These are phyloP conservation scores for Dicyrtomina minuta DNA, from an alignment of 2,888 invertebrate species.

Conservation along the genomic window DNA sequence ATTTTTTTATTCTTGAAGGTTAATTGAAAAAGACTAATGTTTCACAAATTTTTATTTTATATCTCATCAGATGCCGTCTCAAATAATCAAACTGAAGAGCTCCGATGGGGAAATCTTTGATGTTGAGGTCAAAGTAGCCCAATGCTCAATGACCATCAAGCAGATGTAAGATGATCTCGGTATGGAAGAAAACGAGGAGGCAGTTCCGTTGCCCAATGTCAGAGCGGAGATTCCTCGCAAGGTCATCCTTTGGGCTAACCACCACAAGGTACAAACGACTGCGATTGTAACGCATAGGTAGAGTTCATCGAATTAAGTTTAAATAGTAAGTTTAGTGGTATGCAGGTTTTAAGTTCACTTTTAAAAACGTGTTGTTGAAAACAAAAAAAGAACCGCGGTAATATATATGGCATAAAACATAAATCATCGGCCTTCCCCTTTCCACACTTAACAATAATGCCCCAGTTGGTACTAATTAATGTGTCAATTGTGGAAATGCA, in stretches of 20 bases:
- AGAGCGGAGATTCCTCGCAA: constrained; percentile 95
- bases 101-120: constrained; percentile 94
- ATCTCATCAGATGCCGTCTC: constrained; percentile 13
- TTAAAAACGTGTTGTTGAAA: too few relatives aligned
- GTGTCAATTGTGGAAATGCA: too few relatives aligned
- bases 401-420: too few relatives aligned
- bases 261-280: constrained; percentile 66
- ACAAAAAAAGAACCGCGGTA: too few relatives aligned
- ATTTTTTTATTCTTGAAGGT: background rate
- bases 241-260: constrained; percentile 87
- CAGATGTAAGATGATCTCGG: constrained; percentile 88
- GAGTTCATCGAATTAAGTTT: too few relatives aligned
- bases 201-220: constrained; percentile 94
- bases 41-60: background rate
- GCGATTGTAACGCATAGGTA: too few relatives aligned
- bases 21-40: background rate
- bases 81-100: constrained; percentile 92
- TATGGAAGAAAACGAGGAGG: constrained; percentile 91
- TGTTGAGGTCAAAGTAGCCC: constrained; percentile 94
- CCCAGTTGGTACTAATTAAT: too few relatives aligned
- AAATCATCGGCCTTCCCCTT: too few relatives aligned
- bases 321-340: too few relatives aligned
- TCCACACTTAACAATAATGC: too few relatives aligned
- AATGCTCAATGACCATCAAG: constrained; percentile 96
- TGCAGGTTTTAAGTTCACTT: too few relatives aligned